Percentiles rank a stretch among this genome's conserved stretches.
phyloP scores from a whole-genome alignment of 1,140 invertebrate species.

The Panagrolaimus sp. region DNA sequence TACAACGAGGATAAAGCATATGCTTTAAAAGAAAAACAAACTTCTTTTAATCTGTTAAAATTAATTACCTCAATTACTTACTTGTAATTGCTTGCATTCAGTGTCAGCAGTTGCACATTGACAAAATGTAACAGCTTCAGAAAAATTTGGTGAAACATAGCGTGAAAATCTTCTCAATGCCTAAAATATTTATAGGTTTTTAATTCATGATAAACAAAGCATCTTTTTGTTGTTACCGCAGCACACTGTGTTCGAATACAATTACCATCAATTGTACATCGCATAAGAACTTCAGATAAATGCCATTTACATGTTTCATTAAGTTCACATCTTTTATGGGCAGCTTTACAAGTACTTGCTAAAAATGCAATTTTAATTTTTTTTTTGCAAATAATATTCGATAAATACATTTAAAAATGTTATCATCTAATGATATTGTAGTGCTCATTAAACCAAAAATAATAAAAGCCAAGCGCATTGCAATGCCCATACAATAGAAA shows the following conservation, averaged over 20 bases:
- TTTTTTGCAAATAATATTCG: too few species aligned
- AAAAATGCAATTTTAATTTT: constrained; percentile 3
- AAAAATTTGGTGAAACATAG: constrained; percentile 35
- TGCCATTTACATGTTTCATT: constrained; percentile 52
- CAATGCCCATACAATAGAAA: background rate
- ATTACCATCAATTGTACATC: constrained; percentile 26
- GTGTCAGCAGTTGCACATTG: constrained; percentile 41
- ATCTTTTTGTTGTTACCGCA: constrained; percentile 25
- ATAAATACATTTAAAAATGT: too few species aligned
- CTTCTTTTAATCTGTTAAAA: background rate
- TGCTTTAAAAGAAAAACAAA: constrained; percentile 35
- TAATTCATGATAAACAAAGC: background rate
- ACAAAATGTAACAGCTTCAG: constrained; percentile 52
- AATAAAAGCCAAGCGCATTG: background rate
- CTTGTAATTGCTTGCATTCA: constrained; percentile 40
- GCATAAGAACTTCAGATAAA: constrained; percentile 48
- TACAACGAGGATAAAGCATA: constrained; percentile 46
- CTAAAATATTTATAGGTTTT: constrained; percentile 33
- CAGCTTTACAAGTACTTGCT: constrained; percentile 31
- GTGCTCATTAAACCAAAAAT: background rate
- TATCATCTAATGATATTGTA: background rate
- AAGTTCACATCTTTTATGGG: constrained; percentile 34
- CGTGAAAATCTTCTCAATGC: constrained; percentile 46
- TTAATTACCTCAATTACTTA: constrained; percentile 16
- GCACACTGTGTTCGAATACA: constrained; percentile 41